Evolutionary conservation across 2,797 vertebrate genomes (phyloP).

Genomic region (Peromyscus nudipes): DNA sequence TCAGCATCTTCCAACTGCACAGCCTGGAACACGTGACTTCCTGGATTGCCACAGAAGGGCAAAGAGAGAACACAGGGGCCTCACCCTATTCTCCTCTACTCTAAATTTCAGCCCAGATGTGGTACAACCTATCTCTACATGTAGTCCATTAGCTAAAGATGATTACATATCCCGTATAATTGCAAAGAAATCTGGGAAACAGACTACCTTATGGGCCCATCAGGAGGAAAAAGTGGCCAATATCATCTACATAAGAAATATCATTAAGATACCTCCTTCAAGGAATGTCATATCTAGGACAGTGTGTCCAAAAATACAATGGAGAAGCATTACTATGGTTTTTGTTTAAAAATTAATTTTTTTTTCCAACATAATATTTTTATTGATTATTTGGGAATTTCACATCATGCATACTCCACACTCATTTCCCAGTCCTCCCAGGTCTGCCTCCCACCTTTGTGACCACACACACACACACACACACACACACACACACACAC

Average conservation of each 20-base stretch:
- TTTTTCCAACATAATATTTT: not conserved
- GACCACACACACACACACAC: not conserved
- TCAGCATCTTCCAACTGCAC: not conserved
- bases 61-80: not conserved
- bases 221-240: not conserved
- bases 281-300: not conserved
- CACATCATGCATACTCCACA: not conserved
- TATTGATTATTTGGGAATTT: not conserved
- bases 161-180: not conserved
- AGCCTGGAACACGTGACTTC: not conserved
- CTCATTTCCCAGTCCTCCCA: not conserved
- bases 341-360: constrained; percentile 10
- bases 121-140: not conserved
- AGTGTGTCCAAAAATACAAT: not conserved
- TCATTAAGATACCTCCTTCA: constrained; percentile 2
- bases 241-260: not conserved
- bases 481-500: not conserved
- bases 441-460: not conserved
- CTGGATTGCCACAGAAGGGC: not conserved
- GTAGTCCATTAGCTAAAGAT: not conserved
- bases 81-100: not conserved
- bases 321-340: not conserved
- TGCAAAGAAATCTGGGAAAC: not conserved
- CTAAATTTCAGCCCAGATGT: not conserved
- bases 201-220: not conserved